These are phyloP conservation scores for Rhadina sibilatrix DNA, from an alignment of 2,113 vertebrate species.

Conservation along the genomic window DNA sequence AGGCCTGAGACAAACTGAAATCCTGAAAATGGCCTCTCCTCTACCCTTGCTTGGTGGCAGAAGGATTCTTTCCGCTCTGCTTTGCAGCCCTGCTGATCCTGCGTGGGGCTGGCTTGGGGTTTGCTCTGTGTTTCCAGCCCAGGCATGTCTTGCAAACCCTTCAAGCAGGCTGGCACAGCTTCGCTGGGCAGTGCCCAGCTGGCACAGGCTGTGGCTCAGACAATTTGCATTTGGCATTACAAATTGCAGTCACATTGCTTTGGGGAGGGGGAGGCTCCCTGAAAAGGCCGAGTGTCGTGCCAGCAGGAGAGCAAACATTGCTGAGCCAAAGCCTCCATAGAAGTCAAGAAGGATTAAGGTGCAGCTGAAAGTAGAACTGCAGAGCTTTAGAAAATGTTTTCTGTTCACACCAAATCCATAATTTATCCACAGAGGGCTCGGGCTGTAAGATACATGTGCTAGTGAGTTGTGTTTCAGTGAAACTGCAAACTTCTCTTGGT, in stretches of 20 bases:
- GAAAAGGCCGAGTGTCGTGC: not conserved
- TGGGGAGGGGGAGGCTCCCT: not conserved
- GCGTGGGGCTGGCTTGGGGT: not conserved
- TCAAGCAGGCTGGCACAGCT: not conserved
- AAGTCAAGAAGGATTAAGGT: constrained; percentile 40
- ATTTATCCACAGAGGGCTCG: not conserved
- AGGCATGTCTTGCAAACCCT: not conserved
- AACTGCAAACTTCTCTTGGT: not conserved
- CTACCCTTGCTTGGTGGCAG: accelerated
- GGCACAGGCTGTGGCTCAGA: not conserved
- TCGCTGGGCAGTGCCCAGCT: not conserved
- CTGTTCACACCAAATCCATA: not conserved
- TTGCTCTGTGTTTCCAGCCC: not conserved
- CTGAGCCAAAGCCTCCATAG: not conserved
- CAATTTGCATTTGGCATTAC: not conserved
- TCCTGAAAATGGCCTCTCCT: not conserved
- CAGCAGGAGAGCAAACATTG: constrained; percentile 21
- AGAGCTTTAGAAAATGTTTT: not conserved
- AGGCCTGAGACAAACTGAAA: not conserved
- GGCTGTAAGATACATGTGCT: not conserved
- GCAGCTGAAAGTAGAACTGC: not conserved
- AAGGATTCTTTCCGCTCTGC: not conserved
- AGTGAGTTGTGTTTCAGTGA: not conserved
- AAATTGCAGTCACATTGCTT: not conserved
- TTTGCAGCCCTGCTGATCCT: not conserved